Conservation (phyloP, 2,113 vertebrate genomes). For the Menidia beryllina region DNA sequence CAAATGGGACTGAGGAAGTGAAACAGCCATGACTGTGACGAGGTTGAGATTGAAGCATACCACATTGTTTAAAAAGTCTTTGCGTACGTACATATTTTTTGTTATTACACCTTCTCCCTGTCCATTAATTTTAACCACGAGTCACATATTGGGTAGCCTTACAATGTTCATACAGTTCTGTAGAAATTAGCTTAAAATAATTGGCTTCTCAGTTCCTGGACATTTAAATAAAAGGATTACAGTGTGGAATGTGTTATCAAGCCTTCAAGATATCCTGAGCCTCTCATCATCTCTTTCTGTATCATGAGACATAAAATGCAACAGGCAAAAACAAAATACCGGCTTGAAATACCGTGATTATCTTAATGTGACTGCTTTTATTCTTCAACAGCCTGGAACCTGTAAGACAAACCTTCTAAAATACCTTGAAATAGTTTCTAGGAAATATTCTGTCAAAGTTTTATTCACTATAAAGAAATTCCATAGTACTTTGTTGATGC, state of each 20-base stretch:
- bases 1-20: slow-evolving; percentile 13
- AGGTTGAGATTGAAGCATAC: not conserved
- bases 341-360: too few relatives aligned
- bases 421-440: not conserved
- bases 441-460: too few relatives aligned
- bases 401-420: not conserved
- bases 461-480: too few relatives aligned
- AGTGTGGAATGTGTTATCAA: not conserved
- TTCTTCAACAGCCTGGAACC: too few relatives aligned
- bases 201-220: not conserved
- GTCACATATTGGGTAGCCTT: slow-evolving; percentile 21
- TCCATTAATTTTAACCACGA: slow-evolving; percentile 28
- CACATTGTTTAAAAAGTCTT: slow-evolving; percentile 7
- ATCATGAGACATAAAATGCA: too few relatives aligned
- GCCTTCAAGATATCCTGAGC: not conserved
- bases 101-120: slow-evolving; percentile 6
- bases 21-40: slow-evolving; percentile 8
- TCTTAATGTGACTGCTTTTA: too few relatives aligned
- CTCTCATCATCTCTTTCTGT: too few relatives aligned
- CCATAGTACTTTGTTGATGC: not conserved
- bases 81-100: not conserved
- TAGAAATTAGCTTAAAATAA: not conserved
- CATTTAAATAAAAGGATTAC: not conserved
- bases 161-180: slow-evolving; percentile 2
- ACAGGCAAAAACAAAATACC: too few relatives aligned